Evolutionary conservation across 2,113 vertebrate species (phyloP).

Genomic region (Notiomystis cincta): DNA sequence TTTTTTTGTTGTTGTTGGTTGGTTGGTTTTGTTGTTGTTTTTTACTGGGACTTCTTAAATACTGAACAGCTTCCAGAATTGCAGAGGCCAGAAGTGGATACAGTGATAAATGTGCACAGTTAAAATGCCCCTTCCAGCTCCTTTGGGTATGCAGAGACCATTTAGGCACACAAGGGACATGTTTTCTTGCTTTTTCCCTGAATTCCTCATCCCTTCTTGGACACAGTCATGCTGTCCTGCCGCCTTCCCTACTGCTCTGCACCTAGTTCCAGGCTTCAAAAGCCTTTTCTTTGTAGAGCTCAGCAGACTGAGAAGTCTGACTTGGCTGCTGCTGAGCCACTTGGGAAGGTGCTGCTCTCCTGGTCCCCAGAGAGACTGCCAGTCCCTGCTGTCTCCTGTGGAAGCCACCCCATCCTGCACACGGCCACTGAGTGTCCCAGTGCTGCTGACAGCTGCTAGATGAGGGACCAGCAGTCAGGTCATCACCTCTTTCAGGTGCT

Average conservation of each 20-base stretch:
- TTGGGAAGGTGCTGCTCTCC: not conserved
- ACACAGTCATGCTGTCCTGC: not conserved
- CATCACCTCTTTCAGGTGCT: not conserved
- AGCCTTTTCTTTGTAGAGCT: not conserved
- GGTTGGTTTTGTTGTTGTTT: too few species aligned
- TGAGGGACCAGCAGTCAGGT: not conserved
- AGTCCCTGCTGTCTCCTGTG: not conserved
- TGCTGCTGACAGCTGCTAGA: not conserved
- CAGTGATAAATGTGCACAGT: too few species aligned
- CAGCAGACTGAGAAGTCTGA: not conserved
- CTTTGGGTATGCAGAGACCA: not conserved
- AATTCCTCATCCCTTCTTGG: not conserved
- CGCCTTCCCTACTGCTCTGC: not conserved
- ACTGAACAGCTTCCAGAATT: not conserved
- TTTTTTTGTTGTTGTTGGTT: too few species aligned
- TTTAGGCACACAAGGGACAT: not conserved
- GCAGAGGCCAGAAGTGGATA: not conserved
- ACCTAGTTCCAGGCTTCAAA: not conserved
- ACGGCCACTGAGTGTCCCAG: rapidly evolving
- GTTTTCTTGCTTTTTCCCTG: not conserved
- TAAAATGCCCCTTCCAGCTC: not conserved
- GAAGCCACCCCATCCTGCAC: not conserved
- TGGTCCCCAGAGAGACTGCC: not conserved
- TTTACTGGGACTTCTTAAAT: not conserved
- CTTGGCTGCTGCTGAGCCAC: not conserved